Conservation (phyloP, 2,113 vertebrate species). For the Oostethus manadensis region DNA sequence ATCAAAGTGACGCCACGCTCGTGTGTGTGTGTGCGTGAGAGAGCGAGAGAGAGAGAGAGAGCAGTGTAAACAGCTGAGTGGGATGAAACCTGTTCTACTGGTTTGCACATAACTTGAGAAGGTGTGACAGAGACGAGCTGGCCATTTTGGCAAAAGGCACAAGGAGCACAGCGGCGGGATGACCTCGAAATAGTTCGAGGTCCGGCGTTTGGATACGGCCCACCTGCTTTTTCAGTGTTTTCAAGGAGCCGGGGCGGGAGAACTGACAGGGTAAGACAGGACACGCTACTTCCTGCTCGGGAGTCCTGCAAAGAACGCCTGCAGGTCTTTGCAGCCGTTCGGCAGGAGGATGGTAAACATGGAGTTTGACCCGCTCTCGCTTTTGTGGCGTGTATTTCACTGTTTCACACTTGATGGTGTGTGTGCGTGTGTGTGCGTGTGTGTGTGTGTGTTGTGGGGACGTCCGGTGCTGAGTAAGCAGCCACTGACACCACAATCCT, state of each 20-base stretch:
- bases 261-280: not conserved
- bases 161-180: conserved; percentile 25
- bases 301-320: not conserved
- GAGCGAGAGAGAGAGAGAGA: conserved; percentile 25
- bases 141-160: conserved; percentile 47
- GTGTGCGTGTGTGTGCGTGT: not conserved
- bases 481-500: not conserved
- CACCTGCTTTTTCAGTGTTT: conserved; percentile 6
- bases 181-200: not conserved
- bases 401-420: too few species aligned
- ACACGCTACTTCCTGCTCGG: not conserved
- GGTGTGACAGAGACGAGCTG: conserved; percentile 68
- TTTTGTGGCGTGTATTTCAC: too few species aligned
- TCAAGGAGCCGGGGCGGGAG: conserved; percentile 12
- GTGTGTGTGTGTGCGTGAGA: conserved; percentile 9
- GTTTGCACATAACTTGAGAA: conserved; percentile 71
- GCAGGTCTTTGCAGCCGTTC: not conserved
- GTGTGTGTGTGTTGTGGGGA: not conserved
- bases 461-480: conserved; percentile 1
- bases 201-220: conserved; percentile 4
- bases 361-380: not conserved
- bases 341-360: not conserved
- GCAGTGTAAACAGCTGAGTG: conserved; percentile 57
- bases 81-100: conserved; percentile 55
- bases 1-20: conserved; percentile 22